phyloP scores from a whole-genome alignment of 2,888 invertebrate genomes.

The Heliconius erato region DNA sequence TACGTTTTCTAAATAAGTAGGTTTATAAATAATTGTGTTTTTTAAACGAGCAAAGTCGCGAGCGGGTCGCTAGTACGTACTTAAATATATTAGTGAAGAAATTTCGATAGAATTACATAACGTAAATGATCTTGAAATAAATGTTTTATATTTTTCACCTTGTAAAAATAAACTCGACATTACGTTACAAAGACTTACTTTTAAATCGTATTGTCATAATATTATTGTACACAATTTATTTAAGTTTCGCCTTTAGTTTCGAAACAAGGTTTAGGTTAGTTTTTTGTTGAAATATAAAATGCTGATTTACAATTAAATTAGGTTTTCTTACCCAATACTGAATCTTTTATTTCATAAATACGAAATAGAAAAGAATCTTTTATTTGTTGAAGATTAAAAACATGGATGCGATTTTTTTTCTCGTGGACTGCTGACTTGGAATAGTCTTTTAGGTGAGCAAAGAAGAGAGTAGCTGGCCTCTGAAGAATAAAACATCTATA shows the following conservation, averaged over 20 bases:
- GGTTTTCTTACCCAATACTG: not conserved
- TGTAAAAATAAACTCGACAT: not conserved
- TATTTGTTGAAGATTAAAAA: not conserved
- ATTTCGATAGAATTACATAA: not conserved
- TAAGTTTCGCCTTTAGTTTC: not conserved
- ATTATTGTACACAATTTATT: not conserved
- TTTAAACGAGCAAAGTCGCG: no score
- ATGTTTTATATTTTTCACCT: not conserved
- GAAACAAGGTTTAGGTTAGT: conserved; percentile 1
- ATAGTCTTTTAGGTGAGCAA: no score
- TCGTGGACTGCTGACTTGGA: no score
- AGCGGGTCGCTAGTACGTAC: no score
- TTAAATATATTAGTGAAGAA: not conserved
- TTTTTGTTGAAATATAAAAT: conserved; percentile 2
- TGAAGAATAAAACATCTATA: no score
- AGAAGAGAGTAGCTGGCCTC: no score
- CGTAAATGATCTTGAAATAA: not conserved
- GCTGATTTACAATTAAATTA: not conserved
- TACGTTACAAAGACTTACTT: conserved; percentile 14
- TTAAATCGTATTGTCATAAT: not conserved
- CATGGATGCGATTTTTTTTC: not conserved
- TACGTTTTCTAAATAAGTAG: no score
- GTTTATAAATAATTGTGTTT: no score
- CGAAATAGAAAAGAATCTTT: not conserved
- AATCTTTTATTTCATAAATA: not conserved